Evolutionary conservation across 2,888 invertebrate genomes (phyloP), one percentile per base, ranked within the genome.

Genomic region (Lymantria dispar): DNA sequence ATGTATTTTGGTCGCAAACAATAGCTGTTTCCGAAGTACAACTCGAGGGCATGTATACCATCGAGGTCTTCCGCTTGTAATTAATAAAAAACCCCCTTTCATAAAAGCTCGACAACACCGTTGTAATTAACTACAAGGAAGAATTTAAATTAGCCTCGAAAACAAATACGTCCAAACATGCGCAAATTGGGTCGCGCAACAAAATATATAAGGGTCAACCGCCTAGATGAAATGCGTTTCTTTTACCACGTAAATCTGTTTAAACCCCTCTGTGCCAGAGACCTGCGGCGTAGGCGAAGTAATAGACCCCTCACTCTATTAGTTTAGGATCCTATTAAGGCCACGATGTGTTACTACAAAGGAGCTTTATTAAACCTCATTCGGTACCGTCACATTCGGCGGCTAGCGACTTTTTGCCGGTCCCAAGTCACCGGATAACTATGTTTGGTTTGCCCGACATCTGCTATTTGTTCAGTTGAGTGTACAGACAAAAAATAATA

Each of bases 321-420:
- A 88, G 86, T 83, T 88, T 87, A 88, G 87, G 87, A 80, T 81
- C 84, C 84, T 81, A 85, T 86, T 86, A 83, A 77, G 74, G 72
- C 68, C 40, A 74, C 77, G 72, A 76, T 70, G 73, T 80, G 78
- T 76, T 78, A 75, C 76, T 80, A 77, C 80, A 83, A 83, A 83
- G 81, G 73, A 74, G 75, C 78, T 83, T 80, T 83, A 83, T 81
- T 80, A 80, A 75, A 75, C 74, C 77, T 73, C 74, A 74, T 75
- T 71, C 70, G 68, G 68, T 66, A 60, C 62, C 65, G 66, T 64
- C 66, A 60, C 60, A 66, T 68, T 67, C 65, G 64, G 67, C 66
- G 66, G 61, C 67, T 58, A 70, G 54, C 64, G 70, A 72, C 72
- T 75, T 82, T 80, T 80, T 79, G 76, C 65, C 64, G 56, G 50